phyloP scores from a whole-genome alignment of 2,888 invertebrate genomes.

The Acleris cristana region DNA sequence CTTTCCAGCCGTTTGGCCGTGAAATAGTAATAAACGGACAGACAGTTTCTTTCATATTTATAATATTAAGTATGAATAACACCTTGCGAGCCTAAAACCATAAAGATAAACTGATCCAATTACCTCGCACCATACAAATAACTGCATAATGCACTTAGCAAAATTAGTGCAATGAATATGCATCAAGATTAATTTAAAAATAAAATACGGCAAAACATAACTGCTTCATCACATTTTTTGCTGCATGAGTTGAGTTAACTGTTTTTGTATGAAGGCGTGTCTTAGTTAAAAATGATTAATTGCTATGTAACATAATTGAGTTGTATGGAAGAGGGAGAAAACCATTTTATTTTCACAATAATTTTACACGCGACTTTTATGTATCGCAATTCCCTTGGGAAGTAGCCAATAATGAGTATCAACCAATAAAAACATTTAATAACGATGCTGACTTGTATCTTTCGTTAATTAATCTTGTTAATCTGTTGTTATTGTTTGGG shows the following conservation, averaged over 20 bases:
- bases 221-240: slow-evolving; percentile 24
- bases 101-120: background rate
- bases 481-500: background rate
- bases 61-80: too few relatives aligned
- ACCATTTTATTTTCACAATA: background rate
- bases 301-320: slow-evolving; percentile 12
- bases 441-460: background rate
- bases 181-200: slow-evolving; percentile 5
- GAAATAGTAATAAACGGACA: too few relatives aligned
- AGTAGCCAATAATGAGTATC: too few relatives aligned
- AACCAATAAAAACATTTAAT: background rate
- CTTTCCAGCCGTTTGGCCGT: too few relatives aligned
- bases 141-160: slow-evolving; percentile 2
- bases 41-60: too few relatives aligned
- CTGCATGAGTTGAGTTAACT: background rate
- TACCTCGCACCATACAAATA: background rate
- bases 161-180: slow-evolving; percentile 12
- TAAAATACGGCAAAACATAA: slow-evolving; percentile 4
- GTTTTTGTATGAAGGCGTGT: slow-evolving; percentile 13
- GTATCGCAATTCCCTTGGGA: too few relatives aligned
- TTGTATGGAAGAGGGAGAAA: slow-evolving; percentile 8
- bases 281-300: slow-evolving; percentile 16
- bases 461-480: background rate
- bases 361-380: too few relatives aligned
- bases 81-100: too few relatives aligned